Percentiles rank a stretch among this genome's conserved stretches.
Conservation (phyloP, 2,888 invertebrate species). For the Mythimna impura region DNA sequence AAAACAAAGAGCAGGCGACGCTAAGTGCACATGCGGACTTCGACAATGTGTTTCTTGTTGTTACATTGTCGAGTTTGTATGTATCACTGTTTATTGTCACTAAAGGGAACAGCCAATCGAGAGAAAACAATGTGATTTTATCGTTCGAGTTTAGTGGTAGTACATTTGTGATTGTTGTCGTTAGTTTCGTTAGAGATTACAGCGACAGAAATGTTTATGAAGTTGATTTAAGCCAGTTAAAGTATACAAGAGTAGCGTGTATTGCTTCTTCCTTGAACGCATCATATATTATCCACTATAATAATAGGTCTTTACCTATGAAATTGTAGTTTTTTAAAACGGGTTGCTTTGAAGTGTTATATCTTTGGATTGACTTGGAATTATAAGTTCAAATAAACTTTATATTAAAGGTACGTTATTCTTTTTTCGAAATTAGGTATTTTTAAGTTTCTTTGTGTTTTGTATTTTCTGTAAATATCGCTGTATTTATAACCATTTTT, state of each 20-base stretch:
- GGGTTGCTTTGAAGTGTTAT: too few relatives aligned
- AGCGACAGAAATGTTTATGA: background rate
- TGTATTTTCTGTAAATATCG: too few relatives aligned
- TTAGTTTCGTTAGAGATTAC: background rate
- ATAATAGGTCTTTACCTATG: too few relatives aligned
- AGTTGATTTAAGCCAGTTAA: background rate
- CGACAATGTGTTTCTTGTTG: slow-evolving; percentile 46
- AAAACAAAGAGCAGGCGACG: slow-evolving; percentile 49
- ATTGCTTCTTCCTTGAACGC: background rate
- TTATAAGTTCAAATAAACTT: too few relatives aligned
- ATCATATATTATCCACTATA: too few relatives aligned
- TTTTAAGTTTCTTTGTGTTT: too few relatives aligned
- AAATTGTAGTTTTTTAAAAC: too few relatives aligned
- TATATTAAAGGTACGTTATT: too few relatives aligned
- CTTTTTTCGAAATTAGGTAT: too few relatives aligned
- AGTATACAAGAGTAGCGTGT: background rate
- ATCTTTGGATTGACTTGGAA: too few relatives aligned
- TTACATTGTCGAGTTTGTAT: slow-evolving; percentile 51
- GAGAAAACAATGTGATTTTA: slow-evolving; percentile 33
- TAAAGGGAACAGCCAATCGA: slow-evolving; percentile 35
- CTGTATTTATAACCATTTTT: too few relatives aligned
- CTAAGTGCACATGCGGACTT: slow-evolving; percentile 53
- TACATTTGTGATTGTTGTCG: slow-evolving; percentile 18
- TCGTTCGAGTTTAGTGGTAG: slow-evolving; percentile 19
- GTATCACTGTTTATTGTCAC: slow-evolving; percentile 44